Conservation (phyloP, 2,888 invertebrate species). For the Lepidochitona cinerea region DNA sequence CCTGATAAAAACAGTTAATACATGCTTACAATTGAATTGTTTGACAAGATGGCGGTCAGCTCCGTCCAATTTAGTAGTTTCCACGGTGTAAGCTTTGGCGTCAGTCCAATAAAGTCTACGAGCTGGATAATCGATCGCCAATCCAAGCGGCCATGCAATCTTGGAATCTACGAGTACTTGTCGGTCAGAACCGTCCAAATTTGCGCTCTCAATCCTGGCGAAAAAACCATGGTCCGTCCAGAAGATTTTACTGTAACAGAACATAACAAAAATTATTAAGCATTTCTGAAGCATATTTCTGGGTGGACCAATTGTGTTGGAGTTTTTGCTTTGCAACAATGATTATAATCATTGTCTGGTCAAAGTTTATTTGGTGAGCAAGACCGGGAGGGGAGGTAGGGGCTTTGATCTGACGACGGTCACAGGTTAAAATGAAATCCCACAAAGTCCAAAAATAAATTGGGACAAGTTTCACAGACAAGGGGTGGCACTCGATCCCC, state of each 20-base stretch:
- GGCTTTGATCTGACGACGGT: too few relatives aligned
- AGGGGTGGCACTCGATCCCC: too few relatives aligned
- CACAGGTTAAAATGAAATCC: too few relatives aligned
- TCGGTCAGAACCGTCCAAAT: constrained; percentile 52
- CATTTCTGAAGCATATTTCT: too few relatives aligned
- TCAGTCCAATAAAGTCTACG: constrained; percentile 88
- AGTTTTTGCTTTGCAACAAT: too few relatives aligned
- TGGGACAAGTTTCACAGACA: too few relatives aligned
- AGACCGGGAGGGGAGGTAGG: too few relatives aligned
- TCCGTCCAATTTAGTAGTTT: constrained; percentile 47
- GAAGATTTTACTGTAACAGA: constrained; percentile 76
- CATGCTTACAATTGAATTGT: constrained; percentile 19
- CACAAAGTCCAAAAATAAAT: too few relatives aligned
- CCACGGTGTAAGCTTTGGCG: constrained; percentile 74
- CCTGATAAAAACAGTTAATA: too few relatives aligned
- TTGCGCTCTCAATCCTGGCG: constrained; percentile 51
- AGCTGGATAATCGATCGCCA: constrained; percentile 83
- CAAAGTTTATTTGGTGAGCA: too few relatives aligned
- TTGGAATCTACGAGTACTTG: constrained; percentile 40
- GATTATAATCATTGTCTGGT: too few relatives aligned
- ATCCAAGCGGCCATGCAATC: constrained; percentile 79
- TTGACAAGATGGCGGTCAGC: constrained; percentile 42
- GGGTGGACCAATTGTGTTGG: too few relatives aligned
- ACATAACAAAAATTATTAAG: constrained; percentile 4
- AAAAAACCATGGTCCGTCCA: constrained; percentile 79